phyloP scores from a whole-genome alignment of 2,797 vertebrate genomes.

The Lutjanus argentimaculatus region DNA sequence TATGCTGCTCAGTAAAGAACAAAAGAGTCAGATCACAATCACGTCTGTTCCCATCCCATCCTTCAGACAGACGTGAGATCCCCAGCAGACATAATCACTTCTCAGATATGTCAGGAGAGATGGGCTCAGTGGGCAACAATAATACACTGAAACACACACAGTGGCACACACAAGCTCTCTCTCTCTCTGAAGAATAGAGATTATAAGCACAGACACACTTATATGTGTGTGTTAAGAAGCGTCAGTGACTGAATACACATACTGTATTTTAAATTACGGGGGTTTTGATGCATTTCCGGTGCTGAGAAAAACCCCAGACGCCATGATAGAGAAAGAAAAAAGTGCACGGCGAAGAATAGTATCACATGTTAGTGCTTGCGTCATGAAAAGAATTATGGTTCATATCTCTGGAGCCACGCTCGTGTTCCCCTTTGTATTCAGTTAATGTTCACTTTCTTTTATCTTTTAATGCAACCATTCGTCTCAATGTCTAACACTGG shows the following conservation, averaged over 20 bases:
- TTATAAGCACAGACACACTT: constrained; percentile 42
- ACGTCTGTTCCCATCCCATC: constrained; percentile 45
- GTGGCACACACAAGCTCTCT: background rate
- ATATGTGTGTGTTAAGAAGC: constrained; percentile 21
- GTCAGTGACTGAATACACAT: constrained; percentile 33
- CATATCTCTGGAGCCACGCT: constrained; percentile 68
- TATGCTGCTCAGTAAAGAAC: constrained; percentile 52
- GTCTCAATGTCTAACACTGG: constrained; percentile 78
- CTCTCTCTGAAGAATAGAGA: constrained; percentile 35
- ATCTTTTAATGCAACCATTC: constrained; percentile 85
- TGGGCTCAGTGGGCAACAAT: constrained; percentile 43
- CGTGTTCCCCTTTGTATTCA: constrained; percentile 77
- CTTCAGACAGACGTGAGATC: constrained; percentile 54
- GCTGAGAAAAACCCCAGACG: constrained; percentile 43
- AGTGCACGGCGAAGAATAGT: constrained; percentile 36
- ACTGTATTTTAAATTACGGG: constrained; percentile 50
- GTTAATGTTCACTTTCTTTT: constrained; percentile 75
- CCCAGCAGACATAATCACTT: constrained; percentile 57
- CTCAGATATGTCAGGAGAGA: constrained; percentile 49
- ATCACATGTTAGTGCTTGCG: constrained; percentile 71
- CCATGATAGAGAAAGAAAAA: constrained; percentile 23
- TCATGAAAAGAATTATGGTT: constrained; percentile 76
- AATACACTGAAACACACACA: constrained; percentile 35
- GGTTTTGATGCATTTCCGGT: constrained; percentile 53
- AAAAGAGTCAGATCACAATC: constrained; percentile 64